Evolutionary conservation across 92 coral and sea anemone species (phyloP).

Genomic region (Heliopora coerulea): DNA sequence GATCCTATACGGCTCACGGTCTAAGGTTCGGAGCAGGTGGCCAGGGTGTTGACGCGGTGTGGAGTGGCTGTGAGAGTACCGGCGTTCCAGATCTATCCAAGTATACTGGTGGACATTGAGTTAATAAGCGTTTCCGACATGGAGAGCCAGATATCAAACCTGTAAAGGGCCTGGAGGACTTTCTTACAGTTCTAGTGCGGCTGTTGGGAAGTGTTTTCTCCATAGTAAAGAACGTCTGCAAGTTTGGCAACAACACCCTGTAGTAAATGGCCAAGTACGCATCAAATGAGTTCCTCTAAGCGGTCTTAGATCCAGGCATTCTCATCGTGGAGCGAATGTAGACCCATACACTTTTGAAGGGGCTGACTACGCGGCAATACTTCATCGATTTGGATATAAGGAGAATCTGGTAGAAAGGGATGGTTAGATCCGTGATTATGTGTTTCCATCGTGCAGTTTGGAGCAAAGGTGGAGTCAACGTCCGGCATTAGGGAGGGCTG

Average conservation of each 20-base stretch:
- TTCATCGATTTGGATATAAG: constrained; percentile 45
- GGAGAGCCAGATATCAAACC: constrained; percentile 18
- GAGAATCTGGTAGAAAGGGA: constrained; percentile 46
- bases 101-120: constrained; percentile 1
- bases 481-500: constrained; percentile 46
- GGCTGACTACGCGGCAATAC: constrained; percentile 49
- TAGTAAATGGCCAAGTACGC: constrained; percentile 41
- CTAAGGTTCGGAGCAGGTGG: not conserved
- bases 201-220: constrained; percentile 13
- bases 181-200: constrained; percentile 27
- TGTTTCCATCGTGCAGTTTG: constrained; percentile 51
- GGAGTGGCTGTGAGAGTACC: constrained; percentile 12
- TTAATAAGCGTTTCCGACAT: constrained; percentile 41
- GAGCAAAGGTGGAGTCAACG: constrained; percentile 38
- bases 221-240: constrained; percentile 32
- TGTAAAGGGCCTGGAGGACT: constrained; percentile 40
- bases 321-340: constrained; percentile 51
- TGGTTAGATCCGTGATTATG: constrained; percentile 51
- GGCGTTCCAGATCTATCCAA: too few relatives aligned
- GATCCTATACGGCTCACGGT: constrained; percentile 17
- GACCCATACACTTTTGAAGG: constrained; percentile 46
- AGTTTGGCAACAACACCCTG: constrained; percentile 26
- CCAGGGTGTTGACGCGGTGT: not conserved
- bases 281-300: constrained; percentile 53
- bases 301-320: constrained; percentile 48